Evolutionary conservation across 2,888 invertebrate genomes (phyloP).

Genomic region (Lasioglossum vierecki): DNA sequence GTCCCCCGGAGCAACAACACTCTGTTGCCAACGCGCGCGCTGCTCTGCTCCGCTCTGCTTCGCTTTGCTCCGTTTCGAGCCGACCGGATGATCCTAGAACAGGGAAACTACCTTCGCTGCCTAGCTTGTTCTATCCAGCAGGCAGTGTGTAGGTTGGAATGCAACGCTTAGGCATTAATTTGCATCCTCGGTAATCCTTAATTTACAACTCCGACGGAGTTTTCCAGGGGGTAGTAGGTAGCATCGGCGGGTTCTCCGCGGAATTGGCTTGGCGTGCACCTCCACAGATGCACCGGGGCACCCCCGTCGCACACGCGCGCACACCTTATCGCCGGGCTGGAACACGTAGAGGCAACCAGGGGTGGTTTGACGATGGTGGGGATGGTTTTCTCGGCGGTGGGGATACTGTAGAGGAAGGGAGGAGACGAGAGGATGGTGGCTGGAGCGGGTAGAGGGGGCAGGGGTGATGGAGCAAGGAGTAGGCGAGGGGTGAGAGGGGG

Average conservation of each 20-base stretch:
- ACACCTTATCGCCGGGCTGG: conserved; percentile 29
- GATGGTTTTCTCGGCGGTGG: not conserved
- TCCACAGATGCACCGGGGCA: conserved; percentile 29
- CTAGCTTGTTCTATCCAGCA: not conserved
- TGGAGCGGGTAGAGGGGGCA: not conserved
- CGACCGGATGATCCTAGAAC: conserved; percentile 52
- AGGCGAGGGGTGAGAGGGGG: conserved; percentile 41
- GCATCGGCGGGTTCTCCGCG: conserved; percentile 66
- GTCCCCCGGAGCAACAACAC: conserved; percentile 44
- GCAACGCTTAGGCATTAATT: conserved; percentile 66
- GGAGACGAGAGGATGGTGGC: not conserved
- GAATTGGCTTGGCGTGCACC: conserved; percentile 72
- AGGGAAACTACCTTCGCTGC: not conserved
- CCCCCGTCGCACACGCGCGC: not conserved
- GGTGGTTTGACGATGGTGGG: not conserved
- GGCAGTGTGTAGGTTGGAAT: conserved; percentile 30
- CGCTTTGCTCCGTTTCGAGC: not conserved
- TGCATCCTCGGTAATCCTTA: conserved; percentile 72
- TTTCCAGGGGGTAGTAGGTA: conserved; percentile 58
- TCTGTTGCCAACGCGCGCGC: conserved; percentile 47
- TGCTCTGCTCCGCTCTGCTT: not conserved
- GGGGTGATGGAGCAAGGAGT: not conserved
- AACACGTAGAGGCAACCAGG: conserved; percentile 60
- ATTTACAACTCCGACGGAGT: conserved; percentile 69
- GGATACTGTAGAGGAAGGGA: not conserved